Percentiles rank a stretch among this genome's conserved stretches.
Evolutionary conservation across 30 jellyfish, hydroid and myxozoan genomes (phyloP).

Genomic region (Clytia hemisphaerica): DNA sequence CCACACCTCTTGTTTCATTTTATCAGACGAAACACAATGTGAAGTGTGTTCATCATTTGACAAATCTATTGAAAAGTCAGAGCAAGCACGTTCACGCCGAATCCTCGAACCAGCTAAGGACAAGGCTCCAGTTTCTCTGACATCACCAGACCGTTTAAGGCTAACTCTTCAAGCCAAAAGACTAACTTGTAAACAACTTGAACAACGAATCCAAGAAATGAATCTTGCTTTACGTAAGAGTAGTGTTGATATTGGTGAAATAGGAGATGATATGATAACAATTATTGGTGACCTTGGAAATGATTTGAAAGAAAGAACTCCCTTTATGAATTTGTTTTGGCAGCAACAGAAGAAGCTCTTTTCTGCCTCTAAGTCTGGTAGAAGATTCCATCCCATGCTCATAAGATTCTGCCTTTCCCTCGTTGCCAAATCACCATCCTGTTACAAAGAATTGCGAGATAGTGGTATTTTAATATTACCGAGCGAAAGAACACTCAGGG

Average conservation of each 20-base stretch:
- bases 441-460: conserved; percentile 25
- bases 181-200: conserved; percentile 6
- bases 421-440: conserved; percentile 31
- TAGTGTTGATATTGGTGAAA: conserved; percentile 3
- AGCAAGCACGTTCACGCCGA: not conserved
- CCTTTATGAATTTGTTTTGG: conserved; percentile 46
- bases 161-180: conserved; percentile 22
- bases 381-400: conserved; percentile 34
- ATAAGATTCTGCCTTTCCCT: conserved; percentile 37
- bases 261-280: not conserved
- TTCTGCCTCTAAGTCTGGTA: not conserved
- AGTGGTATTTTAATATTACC: conserved; percentile 17
- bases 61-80: no score
- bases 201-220: not conserved
- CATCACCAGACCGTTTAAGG: not conserved
- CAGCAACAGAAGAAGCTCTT: conserved; percentile 26
- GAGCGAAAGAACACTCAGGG: conserved; percentile 34
- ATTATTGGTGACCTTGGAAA: not conserved
- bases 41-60: no score
- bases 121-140: conserved; percentile 23
- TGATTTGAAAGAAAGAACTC: not conserved
- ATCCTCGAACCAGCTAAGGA: conserved; percentile 5
- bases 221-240: not conserved
- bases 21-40: no score
- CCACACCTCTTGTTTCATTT: not conserved